Base-by-base conservation (phyloP, 2,888 invertebrate species). In the Phalera bucephala region DNA sequence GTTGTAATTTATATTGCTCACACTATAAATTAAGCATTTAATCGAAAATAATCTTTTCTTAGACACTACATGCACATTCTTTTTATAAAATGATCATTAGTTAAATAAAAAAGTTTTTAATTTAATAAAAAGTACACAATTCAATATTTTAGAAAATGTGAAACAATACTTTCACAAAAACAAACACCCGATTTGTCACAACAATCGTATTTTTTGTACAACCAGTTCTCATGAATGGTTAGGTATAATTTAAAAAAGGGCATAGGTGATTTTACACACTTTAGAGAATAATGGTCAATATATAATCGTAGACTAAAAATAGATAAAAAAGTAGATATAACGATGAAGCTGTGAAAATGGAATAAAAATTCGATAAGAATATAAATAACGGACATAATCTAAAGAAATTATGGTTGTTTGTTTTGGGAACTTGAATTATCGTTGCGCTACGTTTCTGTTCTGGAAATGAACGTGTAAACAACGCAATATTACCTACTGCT, bases 1-100 rank as follows among this genome's bases (percentile, higher is more conserved):
- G 31, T 43, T 45, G 26, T 12, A 13, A 52, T 50, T 40, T 55
- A 22, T 52, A 48, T 60, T 60, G 57, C 52, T 59, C 57, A 53
- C 47, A 51, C 33, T 12, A 44, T 3, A 5, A 50, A 40, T n/a
- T 55, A 51, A 45, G 43, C 20, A 41, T 52, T 15, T 55, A 51
- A 44, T 46, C 38, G 38, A 46, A 35, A 37, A 14, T 44, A 34
- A 41, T 49, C 22, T 46, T 40, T 40, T 42, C 22, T 38, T 29
- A 11, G 20, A 39, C 30, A n/a, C 22, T 30, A 35, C 40, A 30
- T 34, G 14, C 15, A 34, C 10, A 17, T 17, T 17, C 5, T 17
- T 17, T 17, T 17, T 5, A 17, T 17, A n/a, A n/a, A n/a, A 17
- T 17, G 17, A n/a, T n/a, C n/a, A n/a, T n/a, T n/a, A n/a, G n/a